Base-by-base conservation (phyloP, 2,113 vertebrate genomes). In the Scortum barcoo region DNA sequence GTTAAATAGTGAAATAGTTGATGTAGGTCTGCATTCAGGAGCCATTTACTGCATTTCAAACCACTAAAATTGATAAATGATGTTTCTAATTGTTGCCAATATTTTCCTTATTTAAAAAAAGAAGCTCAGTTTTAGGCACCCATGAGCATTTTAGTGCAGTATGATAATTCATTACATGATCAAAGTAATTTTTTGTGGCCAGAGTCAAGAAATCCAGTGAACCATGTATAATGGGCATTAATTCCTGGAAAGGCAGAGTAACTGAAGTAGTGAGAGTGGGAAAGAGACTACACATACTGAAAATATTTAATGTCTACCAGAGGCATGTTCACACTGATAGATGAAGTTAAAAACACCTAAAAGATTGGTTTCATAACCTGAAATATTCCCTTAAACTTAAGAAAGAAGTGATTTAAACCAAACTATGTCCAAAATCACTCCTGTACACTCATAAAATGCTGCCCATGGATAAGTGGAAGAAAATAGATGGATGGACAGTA, bases 201-300 rank as follows among this genome's bases (percentile, higher is more conserved):
- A 16, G 28, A 60, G n/a, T 19, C 38, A 62, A 40, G 48, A 50
- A 22, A 26, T 13, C 0, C 19, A 38, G 50, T 76, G 68, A 44
- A 72, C 53, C 53, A 6, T 72, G 51, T 17, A 7, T 28, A 33
- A 83, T 5, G 19, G 5, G 30, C 3, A 69, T 10, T 48, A 48
- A 69, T 62, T 84, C 65, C 70, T 84, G 60, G 78, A 73, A 75
- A 50, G 57, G 26, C 38, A 22, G 60, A 6, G 4, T 42, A 22
- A 56, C 10, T 22, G 9, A 14, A n/a, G 50, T 12, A 50, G 28
- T 30, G 44, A 8, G 17, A 16, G 26, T 20, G 2, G 5, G 19
- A 20, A 40, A 16, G 11, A 57, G 26, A 38, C 51, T 8, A 33
- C 33, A 28, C 2, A 0, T 17, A 42, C 4, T 53, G 17, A 40